phyloP scores from a whole-genome alignment of 2,888 invertebrate species.

The Tetranychus truncatus region DNA sequence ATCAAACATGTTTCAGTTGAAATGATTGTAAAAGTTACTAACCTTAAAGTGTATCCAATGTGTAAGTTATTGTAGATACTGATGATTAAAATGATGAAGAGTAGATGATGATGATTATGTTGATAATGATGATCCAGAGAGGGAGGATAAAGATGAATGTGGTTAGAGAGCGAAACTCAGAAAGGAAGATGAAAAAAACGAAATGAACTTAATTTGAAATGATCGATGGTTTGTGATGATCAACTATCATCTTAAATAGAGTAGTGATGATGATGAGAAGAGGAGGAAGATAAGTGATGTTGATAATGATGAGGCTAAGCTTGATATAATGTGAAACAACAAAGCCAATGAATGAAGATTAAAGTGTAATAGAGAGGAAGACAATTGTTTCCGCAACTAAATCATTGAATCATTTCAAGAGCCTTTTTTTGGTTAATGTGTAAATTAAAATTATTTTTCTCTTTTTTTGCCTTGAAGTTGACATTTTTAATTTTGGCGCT shows the following conservation, averaged over 20 bases:
- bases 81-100: not conserved
- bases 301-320: not conserved
- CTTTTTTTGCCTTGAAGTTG: too few species aligned
- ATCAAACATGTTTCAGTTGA: too few species aligned
- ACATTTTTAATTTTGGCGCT: too few species aligned
- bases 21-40: too few species aligned
- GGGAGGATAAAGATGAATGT: not conserved
- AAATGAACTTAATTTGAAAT: not conserved
- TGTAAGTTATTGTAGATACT: not conserved
- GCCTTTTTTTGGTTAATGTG: too few species aligned
- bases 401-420: too few species aligned
- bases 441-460: too few species aligned
- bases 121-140: not conserved
- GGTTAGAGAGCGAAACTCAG: not conserved
- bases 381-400: too few species aligned
- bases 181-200: too few species aligned
- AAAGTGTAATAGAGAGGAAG: too few species aligned
- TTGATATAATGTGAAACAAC: not conserved
- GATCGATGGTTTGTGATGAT: not conserved
- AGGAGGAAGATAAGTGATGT: not conserved
- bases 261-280: not conserved
- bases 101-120: not conserved
- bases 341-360: too few species aligned
- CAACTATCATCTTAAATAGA: not conserved
- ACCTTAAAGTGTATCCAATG: not conserved